Evolutionary conservation across 1,140 invertebrate species (phyloP).

Genomic region (Macrobrachium nipponense): DNA sequence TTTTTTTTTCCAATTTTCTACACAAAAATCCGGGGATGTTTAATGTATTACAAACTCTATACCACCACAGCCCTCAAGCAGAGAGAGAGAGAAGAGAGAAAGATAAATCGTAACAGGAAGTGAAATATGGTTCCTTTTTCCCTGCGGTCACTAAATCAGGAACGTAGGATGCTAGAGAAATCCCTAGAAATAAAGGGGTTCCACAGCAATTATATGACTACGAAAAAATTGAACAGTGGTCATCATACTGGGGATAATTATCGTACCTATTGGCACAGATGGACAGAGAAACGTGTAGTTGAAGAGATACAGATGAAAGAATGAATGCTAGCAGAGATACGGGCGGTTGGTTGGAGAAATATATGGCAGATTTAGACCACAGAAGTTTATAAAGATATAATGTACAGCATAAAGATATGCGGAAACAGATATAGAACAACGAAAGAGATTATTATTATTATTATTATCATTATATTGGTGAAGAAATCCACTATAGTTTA

Average conservation of each 20-base stretch:
- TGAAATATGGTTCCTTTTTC: not conserved
- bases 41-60: not conserved
- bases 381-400: not conserved
- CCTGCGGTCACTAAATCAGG: too few species aligned
- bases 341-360: not conserved
- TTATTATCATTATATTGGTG: conserved; percentile 4
- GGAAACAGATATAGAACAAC: not conserved
- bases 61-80: not conserved
- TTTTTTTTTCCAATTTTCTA: not conserved
- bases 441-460: not conserved
- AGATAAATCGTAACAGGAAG: conserved; percentile 1
- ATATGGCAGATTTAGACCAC: not conserved
- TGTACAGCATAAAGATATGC: not conserved
- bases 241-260: too few species aligned
- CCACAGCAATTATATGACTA: too few species aligned
- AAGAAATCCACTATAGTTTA: too few species aligned
- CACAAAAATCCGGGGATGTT: not conserved
- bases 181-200: too few species aligned
- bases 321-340: not conserved
- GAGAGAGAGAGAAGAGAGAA: not conserved
- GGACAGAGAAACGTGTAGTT: conserved; percentile 4
- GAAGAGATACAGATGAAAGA: not conserved
- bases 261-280: not conserved
- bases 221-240: too few species aligned
- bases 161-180: too few species aligned